phyloP scores from a whole-genome alignment of 2,888 invertebrate genomes.

The Neelides folsomi region DNA sequence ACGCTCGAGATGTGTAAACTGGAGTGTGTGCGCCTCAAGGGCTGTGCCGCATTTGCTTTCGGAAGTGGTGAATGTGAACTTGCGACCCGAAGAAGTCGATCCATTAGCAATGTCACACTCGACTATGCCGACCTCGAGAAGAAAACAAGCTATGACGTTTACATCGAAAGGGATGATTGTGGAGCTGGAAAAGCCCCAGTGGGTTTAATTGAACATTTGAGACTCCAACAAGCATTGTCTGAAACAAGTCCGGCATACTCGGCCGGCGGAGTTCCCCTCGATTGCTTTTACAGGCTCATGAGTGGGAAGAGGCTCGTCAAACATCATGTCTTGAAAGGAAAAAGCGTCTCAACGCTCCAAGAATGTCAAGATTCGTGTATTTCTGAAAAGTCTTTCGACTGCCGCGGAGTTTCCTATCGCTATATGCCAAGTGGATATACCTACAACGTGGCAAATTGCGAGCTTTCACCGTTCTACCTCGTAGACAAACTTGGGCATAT shows the following conservation, averaged over 20 bases:
- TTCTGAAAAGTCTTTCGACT: constrained; percentile 19
- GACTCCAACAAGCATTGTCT: not conserved
- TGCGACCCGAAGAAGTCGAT: not conserved
- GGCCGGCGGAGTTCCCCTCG: not conserved
- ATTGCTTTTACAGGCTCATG: constrained; percentile 31
- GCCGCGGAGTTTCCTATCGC: constrained; percentile 13
- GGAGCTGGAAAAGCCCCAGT: not conserved
- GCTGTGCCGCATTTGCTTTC: constrained; percentile 29
- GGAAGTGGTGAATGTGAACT: constrained; percentile 14
- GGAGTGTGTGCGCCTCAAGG: constrained; percentile 20
- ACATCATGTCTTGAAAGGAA: constrained; percentile 21
- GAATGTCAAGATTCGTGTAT: constrained; percentile 27
- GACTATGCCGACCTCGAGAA: not conserved
- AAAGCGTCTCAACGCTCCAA: constrained; percentile 22
- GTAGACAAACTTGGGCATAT: constrained; percentile 18
- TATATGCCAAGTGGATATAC: constrained; percentile 17
- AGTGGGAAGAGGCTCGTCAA: constrained; percentile 26
- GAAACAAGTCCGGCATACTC: not conserved
- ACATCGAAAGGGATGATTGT: not conserved
- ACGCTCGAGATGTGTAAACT: constrained; percentile 19
- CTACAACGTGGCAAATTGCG: constrained; percentile 27
- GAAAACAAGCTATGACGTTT: no score
- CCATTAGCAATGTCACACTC: not conserved
- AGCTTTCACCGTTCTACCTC: constrained; percentile 25
- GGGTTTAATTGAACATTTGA: not conserved